phyloP scores from a whole-genome alignment of 2,113 vertebrate genomes.

The Phasianus colchicus region DNA sequence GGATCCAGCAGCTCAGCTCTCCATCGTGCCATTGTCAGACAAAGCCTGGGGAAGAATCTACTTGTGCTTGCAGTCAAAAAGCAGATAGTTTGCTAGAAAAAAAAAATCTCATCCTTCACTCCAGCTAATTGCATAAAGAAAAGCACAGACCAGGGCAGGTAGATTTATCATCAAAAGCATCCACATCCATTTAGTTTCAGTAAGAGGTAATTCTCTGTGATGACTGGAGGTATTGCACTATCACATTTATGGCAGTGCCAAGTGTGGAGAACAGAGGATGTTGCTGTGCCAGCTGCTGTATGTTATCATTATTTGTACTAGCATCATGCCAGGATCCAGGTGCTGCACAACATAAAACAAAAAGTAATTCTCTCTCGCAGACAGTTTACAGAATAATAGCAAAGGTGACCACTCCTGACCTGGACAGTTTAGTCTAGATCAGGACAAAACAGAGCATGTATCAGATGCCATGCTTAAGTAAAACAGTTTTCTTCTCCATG shows the following conservation, averaged over 20 bases:
- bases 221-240: slow-evolving; percentile 22
- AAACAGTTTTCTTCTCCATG: not conserved
- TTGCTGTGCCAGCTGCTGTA: slow-evolving; percentile 34
- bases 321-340: not conserved
- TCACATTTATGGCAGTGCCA: slow-evolving; percentile 54
- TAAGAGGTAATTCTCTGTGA: not conserved
- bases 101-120: slow-evolving; percentile 14
- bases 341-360: slow-evolving; percentile 63
- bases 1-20: not conserved
- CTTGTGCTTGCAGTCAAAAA: not conserved
- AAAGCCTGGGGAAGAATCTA: not conserved
- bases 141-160: not conserved
- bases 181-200: slow-evolving; percentile 26
- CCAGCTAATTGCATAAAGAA: slow-evolving; percentile 30
- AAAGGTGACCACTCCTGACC: slow-evolving; percentile 51
- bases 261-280: not conserved
- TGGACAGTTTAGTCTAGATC: slow-evolving; percentile 50
- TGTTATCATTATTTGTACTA: slow-evolving; percentile 73
- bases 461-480: not conserved
- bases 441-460: not conserved
- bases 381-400: slow-evolving; percentile 60
- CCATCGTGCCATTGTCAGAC: not conserved
- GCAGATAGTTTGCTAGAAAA: not conserved
- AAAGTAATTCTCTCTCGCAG: slow-evolving; percentile 58
- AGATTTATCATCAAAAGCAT: slow-evolving; percentile 41